Base-by-base conservation (phyloP, 2,888 invertebrate genomes). In the Andrena chrysosceles region DNA sequence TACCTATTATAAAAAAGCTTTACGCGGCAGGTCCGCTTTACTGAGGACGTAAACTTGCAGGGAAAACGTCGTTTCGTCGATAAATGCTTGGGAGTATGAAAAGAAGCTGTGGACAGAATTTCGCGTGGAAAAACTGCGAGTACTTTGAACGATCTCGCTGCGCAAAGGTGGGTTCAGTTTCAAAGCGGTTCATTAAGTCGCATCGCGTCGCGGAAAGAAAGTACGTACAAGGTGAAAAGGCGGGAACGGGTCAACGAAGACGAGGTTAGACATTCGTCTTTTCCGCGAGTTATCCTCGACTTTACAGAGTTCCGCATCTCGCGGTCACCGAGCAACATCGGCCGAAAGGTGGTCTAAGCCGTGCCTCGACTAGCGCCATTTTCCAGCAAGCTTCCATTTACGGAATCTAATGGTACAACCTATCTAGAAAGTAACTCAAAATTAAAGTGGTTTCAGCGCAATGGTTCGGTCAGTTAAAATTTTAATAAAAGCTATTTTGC, bases 381-480 rank as follows among this genome's bases (percentile, higher is more conserved):
- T 86, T 78, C 88, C 85, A 81, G 79, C 89, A 86, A 88, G 88
- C 90, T 91, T 90, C 91, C 89, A 90, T 91, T 89, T 90, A 90
- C 80, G 89, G 91, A 84, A 84, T 72, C 85, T 78, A 82, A 84
- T 79, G 79, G 85, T 89, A 89, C 86, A 85, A 82, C 83, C 85
- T 75, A 77, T 78, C 84, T 86, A 85, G 85, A 90, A 88, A 89
- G 84, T 90, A n/a, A n/a, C n/a, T n/a, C n/a, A n/a, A n/a, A n/a
- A n/a, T n/a, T n/a, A n/a, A n/a, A n/a, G n/a, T n/a, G n/a, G n/a
- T n/a, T n/a, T n/a, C n/a, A n/a, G n/a, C n/a, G n/a, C n/a, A n/a
- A n/a, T n/a, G n/a, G n/a, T n/a, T n/a, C n/a, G n/a, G n/a, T n/a
- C n/a, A n/a, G n/a, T n/a, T n/a, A n/a, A n/a, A n/a, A n/a, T n/a